These are phyloP conservation scores for Aldrovandia affinis DNA, from an alignment of 2,797 vertebrate species.

Conservation along the genomic window DNA sequence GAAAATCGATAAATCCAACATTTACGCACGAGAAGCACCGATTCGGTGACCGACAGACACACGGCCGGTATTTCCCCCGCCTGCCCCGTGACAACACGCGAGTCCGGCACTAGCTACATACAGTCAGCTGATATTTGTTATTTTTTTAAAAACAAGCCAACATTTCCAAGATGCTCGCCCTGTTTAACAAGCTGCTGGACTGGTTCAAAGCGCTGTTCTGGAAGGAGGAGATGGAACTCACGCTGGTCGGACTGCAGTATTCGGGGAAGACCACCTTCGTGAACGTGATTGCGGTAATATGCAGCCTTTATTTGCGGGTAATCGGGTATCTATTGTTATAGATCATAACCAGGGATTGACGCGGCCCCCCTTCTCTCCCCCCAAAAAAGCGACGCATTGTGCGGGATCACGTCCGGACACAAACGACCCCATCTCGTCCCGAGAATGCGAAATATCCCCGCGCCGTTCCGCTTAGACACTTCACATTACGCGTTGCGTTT, in stretches of 20 bases:
- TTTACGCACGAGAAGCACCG: constrained; percentile 11
- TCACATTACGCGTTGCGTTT: neutral
- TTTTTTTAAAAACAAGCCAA: too few species aligned
- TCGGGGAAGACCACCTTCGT: constrained; percentile 71
- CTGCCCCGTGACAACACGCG: neutral
- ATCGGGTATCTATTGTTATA: neutral
- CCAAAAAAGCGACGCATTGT: constrained; percentile 14
- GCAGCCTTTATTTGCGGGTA: neutral
- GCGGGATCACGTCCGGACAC: neutral
- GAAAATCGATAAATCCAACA: neutral
- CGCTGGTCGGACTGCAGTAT: constrained; percentile 68
- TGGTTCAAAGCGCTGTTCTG: constrained; percentile 71
- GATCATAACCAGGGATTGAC: constrained; percentile 3
- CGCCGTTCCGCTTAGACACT: neutral
- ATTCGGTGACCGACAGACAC: neutral
- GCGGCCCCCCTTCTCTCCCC: constrained; percentile 10
- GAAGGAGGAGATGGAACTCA: constrained; percentile 73
- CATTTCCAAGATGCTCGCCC: constrained; percentile 74
- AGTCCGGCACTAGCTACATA: neutral
- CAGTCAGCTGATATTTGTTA: constrained; percentile 23
- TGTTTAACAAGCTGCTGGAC: constrained; percentile 66
- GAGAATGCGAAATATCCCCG: neutral
- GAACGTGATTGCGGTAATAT: constrained; percentile 66
- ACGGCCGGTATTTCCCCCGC: neutral
- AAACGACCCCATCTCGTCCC: neutral